These are phyloP conservation scores for Lethocerus indicus DNA, from an alignment of 1,140 invertebrate genomes.

Conservation along the genomic window DNA sequence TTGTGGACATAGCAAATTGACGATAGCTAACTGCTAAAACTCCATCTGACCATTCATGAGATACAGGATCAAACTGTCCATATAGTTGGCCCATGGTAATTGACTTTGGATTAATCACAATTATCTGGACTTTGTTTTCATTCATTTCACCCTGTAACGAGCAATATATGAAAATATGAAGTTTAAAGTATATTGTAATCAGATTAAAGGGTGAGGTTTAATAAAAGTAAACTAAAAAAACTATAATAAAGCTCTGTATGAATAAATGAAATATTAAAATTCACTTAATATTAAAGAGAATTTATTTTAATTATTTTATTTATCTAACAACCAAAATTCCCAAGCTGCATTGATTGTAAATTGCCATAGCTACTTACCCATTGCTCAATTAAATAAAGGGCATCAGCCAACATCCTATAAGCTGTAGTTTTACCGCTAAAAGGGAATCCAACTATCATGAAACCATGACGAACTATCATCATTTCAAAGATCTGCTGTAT, in stretches of 20 bases:
- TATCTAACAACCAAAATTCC: too few relatives aligned
- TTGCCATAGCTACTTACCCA: constrained; percentile 41
- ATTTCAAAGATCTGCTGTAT: constrained; percentile 89
- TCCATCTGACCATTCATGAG: constrained; percentile 90
- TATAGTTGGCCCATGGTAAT: constrained; percentile 93
- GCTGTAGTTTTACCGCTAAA: constrained; percentile 72
- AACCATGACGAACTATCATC: constrained; percentile 80
- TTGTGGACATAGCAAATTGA: constrained; percentile 66
- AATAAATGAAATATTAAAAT: not conserved
- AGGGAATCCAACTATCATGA: constrained; percentile 82
- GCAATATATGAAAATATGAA: too few relatives aligned
- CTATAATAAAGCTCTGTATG: not conserved
- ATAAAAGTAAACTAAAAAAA: not conserved
- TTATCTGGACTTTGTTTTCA: constrained; percentile 78
- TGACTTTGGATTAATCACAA: constrained; percentile 88
- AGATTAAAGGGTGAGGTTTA: too few relatives aligned
- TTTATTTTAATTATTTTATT: too few relatives aligned
- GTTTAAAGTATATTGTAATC: too few relatives aligned
- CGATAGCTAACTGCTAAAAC: constrained; percentile 84
- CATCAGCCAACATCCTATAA: constrained; percentile 59
- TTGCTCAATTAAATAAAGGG: constrained; percentile 62
- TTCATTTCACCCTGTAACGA: constrained; percentile 50
- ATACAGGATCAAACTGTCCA: constrained; percentile 84
- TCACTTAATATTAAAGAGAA: not conserved
- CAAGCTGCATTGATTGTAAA: too few relatives aligned